Evolutionary conservation across 2,888 invertebrate genomes (phyloP), one percentile per base, ranked within the genome.

Genomic region (Pimpla rufipes): DNA sequence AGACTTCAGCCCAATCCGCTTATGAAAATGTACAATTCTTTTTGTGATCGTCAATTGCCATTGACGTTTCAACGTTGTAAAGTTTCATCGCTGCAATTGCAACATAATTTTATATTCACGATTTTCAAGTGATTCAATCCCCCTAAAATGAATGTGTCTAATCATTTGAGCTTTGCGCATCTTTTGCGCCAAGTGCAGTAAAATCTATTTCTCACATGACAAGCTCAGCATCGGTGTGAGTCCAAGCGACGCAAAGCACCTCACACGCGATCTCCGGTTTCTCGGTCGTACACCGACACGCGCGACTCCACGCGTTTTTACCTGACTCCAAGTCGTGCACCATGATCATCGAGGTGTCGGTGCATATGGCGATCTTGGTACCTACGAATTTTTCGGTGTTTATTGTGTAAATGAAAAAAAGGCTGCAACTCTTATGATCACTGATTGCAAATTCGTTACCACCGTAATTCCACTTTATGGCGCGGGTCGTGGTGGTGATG

Each of bases 381-480:
- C 88, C 86, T 87, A 59, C 4, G 23, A 23, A 67, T 21, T 57
- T 23, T 16, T 29, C 23, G 3, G 10, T 8, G 3, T 21, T 23
- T 55, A 55, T 55, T 2, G 10, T 23, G 11, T 55, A 11, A 55
- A 55, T 10, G 0, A 55, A 29, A 29, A 55, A 55, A 21, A 55
- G 10, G 1, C 21, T 55, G 21, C 10, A 45, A 45, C 11, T 11
- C 18, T 52, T 21, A 3, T 3, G 8, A 52, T 52, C 8, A 2
- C 1, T 21, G 18, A 18, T 52, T 50, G 16, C 29, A 45, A 4
- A 57, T 29, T 37, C 16, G 42, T 73, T 37, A 87, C 90, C 90
- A 13, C 79, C 74, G 23, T 87, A 52, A 73, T 86, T 90, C 90
- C 90, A 91, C 71, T 91, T 91, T 11, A 91, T 7, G 3, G 71